Percentiles rank a stretch among this genome's conserved stretches.
phyloP scores from a whole-genome alignment of 2,888 invertebrate species.

The Drosophila pseudotakahashii region DNA sequence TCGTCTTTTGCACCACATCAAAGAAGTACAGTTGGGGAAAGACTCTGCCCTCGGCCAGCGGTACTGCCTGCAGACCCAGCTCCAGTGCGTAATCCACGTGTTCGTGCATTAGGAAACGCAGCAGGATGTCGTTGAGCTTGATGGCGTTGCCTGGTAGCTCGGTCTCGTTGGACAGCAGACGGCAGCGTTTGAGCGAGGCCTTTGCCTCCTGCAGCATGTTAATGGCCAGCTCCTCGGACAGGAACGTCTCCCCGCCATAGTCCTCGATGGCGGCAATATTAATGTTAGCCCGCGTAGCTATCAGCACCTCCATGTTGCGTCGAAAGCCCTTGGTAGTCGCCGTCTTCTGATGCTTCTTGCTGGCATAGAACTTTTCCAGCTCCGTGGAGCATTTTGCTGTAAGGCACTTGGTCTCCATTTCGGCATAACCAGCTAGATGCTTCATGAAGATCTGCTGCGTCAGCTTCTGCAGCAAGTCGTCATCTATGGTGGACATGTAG shows the following conservation, averaged over 20 bases:
- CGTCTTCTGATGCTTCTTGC: constrained; percentile 97
- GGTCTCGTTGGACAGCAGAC: constrained; percentile 90
- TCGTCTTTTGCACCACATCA: constrained; percentile 95
- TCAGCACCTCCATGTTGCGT: constrained; percentile 96
- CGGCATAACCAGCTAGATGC: constrained; percentile 91
- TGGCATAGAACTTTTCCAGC: constrained; percentile 94
- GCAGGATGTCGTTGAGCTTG: constrained; percentile 92
- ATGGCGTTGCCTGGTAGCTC: constrained; percentile 92
- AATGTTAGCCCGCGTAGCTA: constrained; percentile 95
- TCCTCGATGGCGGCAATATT: constrained; percentile 97
- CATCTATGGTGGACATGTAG: constrained; percentile 92
- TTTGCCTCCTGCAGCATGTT: constrained; percentile 95
- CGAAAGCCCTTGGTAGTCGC: constrained; percentile 96
- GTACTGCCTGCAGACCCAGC: constrained; percentile 94
- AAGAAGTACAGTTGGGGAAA: constrained; percentile 97
- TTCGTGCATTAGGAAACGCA: constrained; percentile 93
- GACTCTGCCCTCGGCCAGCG: constrained; percentile 94
- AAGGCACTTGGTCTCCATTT: constrained; percentile 91
- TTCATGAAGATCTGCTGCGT: constrained; percentile 92
- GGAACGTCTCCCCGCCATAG: constrained; percentile 98
- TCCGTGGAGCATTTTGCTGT: constrained; percentile 90
- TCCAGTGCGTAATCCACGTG: constrained; percentile 99
- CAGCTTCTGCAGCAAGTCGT: constrained; percentile 90
- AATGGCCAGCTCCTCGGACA: constrained; percentile 97
- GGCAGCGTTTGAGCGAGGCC: constrained; percentile 94